phyloP scores from a whole-genome alignment of 2,113 vertebrate species.

The Balaeniceps rex region DNA sequence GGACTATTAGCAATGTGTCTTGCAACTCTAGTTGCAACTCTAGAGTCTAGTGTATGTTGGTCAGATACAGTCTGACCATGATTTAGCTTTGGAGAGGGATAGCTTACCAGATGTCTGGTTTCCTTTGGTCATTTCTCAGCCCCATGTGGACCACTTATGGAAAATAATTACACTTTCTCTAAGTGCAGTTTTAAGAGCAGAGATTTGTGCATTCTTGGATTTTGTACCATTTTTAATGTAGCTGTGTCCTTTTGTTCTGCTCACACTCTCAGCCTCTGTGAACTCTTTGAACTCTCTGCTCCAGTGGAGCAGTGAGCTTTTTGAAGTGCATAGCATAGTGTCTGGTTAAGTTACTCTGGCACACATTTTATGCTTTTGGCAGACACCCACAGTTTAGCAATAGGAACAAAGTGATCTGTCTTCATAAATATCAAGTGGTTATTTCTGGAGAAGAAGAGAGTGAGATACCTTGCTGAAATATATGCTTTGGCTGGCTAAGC shows the following conservation, averaged over 20 bases:
- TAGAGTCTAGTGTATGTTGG: neutral
- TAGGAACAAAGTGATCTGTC: slow-evolving; percentile 41
- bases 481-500: neutral
- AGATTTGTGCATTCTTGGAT: neutral
- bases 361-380: slow-evolving; percentile 10
- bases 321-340: neutral
- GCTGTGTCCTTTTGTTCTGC: neutral
- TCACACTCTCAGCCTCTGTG: neutral
- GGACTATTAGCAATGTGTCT: neutral
- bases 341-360: slow-evolving; percentile 24
- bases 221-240: neutral
- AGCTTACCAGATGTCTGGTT: neutral
- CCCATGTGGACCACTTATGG: neutral
- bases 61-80: neutral
- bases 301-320: neutral
- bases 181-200: neutral
- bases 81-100: neutral
- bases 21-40: neutral
- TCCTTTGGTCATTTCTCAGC: neutral
- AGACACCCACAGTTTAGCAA: neutral
- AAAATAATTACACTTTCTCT: neutral
- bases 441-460: slow-evolving; percentile 29
- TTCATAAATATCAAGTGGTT: slow-evolving; percentile 31
- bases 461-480: slow-evolving; percentile 7
- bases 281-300: slow-evolving; percentile 18